Evolutionary conservation across 2,113 vertebrate genomes (phyloP).

Genomic region (Circaetus gallicus): DNA sequence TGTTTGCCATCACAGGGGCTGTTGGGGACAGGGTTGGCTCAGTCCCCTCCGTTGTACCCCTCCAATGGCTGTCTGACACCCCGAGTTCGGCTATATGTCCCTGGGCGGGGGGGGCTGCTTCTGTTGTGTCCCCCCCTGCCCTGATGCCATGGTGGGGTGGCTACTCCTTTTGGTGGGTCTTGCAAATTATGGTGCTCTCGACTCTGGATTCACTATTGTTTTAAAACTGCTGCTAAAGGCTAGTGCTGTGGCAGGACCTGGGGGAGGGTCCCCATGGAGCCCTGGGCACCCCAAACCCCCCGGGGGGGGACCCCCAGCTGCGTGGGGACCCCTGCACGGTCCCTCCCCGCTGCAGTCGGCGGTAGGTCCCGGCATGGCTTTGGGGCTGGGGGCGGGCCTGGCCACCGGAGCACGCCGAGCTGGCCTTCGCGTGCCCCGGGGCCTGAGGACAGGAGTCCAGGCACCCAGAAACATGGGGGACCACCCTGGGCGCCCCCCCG

Average conservation of each 20-base stretch:
- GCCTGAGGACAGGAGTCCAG: accelerated
- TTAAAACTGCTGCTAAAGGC: constrained; percentile 54
- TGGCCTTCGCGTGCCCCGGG: not conserved
- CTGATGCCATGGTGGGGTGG: not conserved
- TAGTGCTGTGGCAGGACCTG: not conserved
- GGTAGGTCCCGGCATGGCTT: not conserved
- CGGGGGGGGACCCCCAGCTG: not conserved
- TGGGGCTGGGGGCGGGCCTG: not conserved
- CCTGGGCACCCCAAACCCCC: not conserved
- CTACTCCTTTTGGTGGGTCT: not conserved
- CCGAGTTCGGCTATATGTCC: too few species aligned
- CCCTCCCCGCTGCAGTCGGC: not conserved
- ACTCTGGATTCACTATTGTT: constrained; percentile 43
- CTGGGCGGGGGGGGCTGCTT: not conserved
- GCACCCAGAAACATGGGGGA: not conserved
- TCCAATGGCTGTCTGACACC: too few species aligned
- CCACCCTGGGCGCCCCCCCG: not conserved
- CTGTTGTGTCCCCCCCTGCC: not conserved
- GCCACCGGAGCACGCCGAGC: not conserved
- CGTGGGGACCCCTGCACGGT: not conserved
- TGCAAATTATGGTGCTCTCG: constrained; percentile 23
- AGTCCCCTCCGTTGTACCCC: too few species aligned
- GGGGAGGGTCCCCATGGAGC: not conserved
- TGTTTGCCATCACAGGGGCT: too few species aligned
- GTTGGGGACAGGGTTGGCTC: too few species aligned